These are phyloP conservation scores for Spicauda simplicius DNA, from an alignment of 2,888 invertebrate genomes.

Conservation along the genomic window DNA sequence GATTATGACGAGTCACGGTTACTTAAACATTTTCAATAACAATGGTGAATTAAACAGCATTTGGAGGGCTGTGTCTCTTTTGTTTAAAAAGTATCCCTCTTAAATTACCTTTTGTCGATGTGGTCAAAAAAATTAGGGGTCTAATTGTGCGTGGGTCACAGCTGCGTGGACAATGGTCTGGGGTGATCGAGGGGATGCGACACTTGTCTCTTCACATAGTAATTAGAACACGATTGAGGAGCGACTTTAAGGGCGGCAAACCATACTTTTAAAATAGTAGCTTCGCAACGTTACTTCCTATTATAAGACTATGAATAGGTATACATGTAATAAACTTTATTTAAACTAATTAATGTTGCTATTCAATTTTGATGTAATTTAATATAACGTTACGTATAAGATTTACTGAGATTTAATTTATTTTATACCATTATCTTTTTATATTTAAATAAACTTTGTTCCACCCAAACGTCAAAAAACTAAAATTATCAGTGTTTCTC, in stretches of 20 bases:
- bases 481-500: no score
- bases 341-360: no score
- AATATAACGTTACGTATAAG: no score
- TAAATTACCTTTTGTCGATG: constrained; percentile 10
- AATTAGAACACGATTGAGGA: constrained; percentile 25
- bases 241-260: not conserved
- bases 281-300: not conserved
- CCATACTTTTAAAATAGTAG: no score
- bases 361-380: no score
- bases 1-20: constrained; percentile 13
- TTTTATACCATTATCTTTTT: no score
- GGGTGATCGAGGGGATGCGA: constrained; percentile 4
- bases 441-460: no score
- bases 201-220: constrained; percentile 24
- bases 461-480: no score
- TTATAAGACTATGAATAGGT: no score
- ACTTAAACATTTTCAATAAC: constrained; percentile 22
- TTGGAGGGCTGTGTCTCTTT: constrained; percentile 10
- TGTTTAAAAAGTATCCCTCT: constrained; percentile 11
- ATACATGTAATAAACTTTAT: no score
- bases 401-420: no score
- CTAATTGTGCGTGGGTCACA: constrained; percentile 11
- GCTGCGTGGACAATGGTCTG: constrained; percentile 33
- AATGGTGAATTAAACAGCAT: constrained; percentile 1
- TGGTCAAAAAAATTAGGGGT: constrained; percentile 33